Evolutionary conservation across 2,888 invertebrate species (phyloP).

Genomic region (Drosophila gaucha): DNA sequence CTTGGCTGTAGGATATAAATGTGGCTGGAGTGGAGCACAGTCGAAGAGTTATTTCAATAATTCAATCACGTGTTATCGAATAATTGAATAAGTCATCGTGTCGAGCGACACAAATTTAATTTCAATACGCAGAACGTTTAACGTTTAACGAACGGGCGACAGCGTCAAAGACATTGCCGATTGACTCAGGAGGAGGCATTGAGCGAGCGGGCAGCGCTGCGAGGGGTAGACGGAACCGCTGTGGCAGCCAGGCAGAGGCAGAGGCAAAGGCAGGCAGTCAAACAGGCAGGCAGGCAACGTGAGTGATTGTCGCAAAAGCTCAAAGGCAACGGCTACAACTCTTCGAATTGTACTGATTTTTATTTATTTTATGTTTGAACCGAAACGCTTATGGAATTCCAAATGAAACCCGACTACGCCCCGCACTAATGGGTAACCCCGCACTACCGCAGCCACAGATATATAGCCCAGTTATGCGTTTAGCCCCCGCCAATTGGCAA

Average conservation of each 20-base stretch:
- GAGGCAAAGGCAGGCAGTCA: background rate
- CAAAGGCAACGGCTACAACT: conserved; percentile 71
- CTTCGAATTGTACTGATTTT: conserved; percentile 80
- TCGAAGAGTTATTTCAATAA: conserved; percentile 65
- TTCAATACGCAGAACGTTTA: conserved; percentile 76
- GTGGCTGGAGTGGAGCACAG: conserved; percentile 1
- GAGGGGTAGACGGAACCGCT: conserved; percentile 18
- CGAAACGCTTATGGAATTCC: conserved; percentile 79
- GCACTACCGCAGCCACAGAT: conserved; percentile 11
- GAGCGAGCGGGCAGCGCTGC: background rate
- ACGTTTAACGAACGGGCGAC: conserved; percentile 54
- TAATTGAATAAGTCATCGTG: conserved; percentile 79
- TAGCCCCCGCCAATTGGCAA: conserved; percentile 44
- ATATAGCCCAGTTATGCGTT: conserved; percentile 49
- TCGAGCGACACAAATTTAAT: conserved; percentile 78
- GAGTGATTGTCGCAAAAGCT: conserved; percentile 79
- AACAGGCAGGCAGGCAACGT: conserved; percentile 56
- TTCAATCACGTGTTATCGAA: conserved; percentile 79
- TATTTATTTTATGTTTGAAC: conserved; percentile 82
- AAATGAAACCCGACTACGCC: conserved; percentile 67
- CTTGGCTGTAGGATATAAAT: conserved; percentile 4
- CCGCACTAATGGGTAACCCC: conserved; percentile 42
- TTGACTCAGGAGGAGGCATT: conserved; percentile 31
- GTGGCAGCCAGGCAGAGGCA: conserved; percentile 33
- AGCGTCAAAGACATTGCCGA: conserved; percentile 70